Evolutionary conservation across 2,888 invertebrate genomes (phyloP), one percentile per base, ranked within the genome.

Genomic region (Pammene aurita): DNA sequence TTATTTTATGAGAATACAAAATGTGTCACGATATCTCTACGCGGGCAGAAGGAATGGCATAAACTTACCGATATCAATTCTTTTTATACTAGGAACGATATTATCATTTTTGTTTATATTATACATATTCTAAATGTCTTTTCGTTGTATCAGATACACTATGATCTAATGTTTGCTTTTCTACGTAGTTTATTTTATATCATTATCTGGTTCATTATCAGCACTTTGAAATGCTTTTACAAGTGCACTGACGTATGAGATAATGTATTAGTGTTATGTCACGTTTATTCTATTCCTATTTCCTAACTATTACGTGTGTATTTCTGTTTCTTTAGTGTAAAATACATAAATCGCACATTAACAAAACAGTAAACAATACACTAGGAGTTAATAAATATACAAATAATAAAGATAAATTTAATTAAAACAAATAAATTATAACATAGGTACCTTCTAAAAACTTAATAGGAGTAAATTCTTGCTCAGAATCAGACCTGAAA

Each of bases 91-190:
- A 10, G 41, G 1, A 38, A 26, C 58, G 66, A 48, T 60, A 46
- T 5, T 34, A 48, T 34, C 14, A 44, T 46, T 61, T 38, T 35
- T 42, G 41, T 67, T 46, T 50, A 34, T 38, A 56, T 18, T 16
- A 35, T 13, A 44, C 44, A 35, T 50, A 60, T n/a, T 56, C 26
- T 50, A 44, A 57, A 57, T 58, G 26, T 50, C 11, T 56, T 34
- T 41, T n/a, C 63, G 11, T 35, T 63, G 58, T 26, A 26, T 44
- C n/a, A 52, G 11, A 41, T 16, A n/a, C n/a, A n/a, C n/a, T n/a
- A 52, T 44, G 58, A 64, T 56, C n/a, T 54, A 64, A 54, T 60
- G 58, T 60, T 69, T 60, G 54, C 38, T 46, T 58, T 60, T 34
- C 18, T 38, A 38, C 14, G 16, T 26, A 34, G 11, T 14, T 65